Evolutionary conservation across 2,797 vertebrate genomes (phyloP).

Genomic region (Tiaroga cobitis): DNA sequence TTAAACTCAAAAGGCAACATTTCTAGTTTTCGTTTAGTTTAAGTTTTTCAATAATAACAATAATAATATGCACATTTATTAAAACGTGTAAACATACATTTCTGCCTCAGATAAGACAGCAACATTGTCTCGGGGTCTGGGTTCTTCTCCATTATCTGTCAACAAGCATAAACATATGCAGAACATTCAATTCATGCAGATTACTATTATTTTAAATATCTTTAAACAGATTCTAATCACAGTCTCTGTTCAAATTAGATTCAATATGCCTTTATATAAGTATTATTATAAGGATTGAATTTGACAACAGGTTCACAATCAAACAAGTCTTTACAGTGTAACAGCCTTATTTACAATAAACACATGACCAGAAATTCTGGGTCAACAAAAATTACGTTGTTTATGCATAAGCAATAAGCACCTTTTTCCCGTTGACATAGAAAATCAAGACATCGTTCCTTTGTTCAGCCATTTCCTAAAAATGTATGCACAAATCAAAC

Average conservation of each 20-base stretch:
- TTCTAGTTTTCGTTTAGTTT: too few species aligned
- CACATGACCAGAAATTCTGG: background rate
- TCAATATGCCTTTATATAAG: too few species aligned
- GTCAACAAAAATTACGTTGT: background rate
- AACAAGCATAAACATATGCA: background rate
- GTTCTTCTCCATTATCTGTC: constrained; percentile 82
- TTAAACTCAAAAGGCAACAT: too few species aligned
- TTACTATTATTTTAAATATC: background rate
- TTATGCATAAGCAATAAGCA: constrained; percentile 52
- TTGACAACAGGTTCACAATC: background rate
- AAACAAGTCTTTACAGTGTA: background rate
- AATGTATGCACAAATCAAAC: background rate
- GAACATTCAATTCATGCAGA: background rate
- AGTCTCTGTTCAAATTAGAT: background rate
- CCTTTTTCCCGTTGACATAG: constrained; percentile 86
- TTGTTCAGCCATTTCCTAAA: constrained; percentile 42
- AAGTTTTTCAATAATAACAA: background rate
- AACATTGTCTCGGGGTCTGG: constrained; percentile 86
- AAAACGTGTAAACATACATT: constrained; percentile 73
- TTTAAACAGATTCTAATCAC: too few species aligned
- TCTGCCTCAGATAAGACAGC: constrained; percentile 83
- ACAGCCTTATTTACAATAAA: background rate
- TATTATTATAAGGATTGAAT: background rate
- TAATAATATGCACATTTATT: background rate
- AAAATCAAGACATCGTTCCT: constrained; percentile 70